Conservation (phyloP, 2,888 invertebrate species). For the Nymphalis urticae region DNA sequence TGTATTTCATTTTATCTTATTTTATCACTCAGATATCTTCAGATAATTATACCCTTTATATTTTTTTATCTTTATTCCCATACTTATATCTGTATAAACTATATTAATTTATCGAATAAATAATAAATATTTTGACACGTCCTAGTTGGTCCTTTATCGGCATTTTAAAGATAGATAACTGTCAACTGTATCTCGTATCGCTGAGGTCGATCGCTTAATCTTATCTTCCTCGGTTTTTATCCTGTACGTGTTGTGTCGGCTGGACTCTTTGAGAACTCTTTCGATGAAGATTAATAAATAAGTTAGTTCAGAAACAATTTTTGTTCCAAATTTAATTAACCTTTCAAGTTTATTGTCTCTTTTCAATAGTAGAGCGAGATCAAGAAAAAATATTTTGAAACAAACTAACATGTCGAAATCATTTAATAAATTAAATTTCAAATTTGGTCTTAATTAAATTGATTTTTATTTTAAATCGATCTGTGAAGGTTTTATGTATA, state of each 20-base stretch:
- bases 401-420: too few species aligned
- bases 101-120: conserved; percentile 34
- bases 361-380: too few species aligned
- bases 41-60: neutral
- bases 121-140: conserved; percentile 44
- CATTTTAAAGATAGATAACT: conserved; percentile 32
- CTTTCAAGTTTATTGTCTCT: too few species aligned
- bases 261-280: conserved; percentile 24
- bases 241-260: conserved; percentile 41
- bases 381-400: too few species aligned
- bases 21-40: neutral
- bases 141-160: conserved; percentile 20
- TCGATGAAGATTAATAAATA: conserved; percentile 1
- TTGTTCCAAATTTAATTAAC: too few species aligned
- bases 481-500: too few species aligned
- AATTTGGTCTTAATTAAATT: too few species aligned
- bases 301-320: neutral
- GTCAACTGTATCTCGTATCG: conserved; percentile 37
- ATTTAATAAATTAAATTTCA: too few species aligned
- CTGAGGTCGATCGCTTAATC: conserved; percentile 49
- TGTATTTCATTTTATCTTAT: neutral
- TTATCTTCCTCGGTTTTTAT: conserved; percentile 57
- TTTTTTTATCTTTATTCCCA: neutral
- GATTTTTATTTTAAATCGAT: too few species aligned
- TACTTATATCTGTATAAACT: neutral